phyloP scores from a whole-genome alignment of 2,797 vertebrate species.

The Cichlasoma orientale region DNA sequence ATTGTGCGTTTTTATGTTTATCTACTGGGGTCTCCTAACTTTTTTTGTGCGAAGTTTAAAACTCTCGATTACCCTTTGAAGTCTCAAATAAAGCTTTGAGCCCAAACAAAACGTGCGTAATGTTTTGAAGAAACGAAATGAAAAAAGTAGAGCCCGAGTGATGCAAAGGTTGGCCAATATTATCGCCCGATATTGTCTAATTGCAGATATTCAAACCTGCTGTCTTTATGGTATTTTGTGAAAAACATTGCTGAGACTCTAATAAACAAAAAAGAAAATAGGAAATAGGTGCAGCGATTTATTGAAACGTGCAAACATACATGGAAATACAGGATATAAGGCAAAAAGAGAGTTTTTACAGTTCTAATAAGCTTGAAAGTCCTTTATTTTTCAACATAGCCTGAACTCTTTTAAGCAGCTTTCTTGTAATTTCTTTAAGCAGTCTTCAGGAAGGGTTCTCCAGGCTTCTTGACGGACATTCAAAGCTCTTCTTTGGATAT shows the following conservation, averaged over 20 bases:
- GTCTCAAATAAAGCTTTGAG: neutral
- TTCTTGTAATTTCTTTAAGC: too few relatives aligned
- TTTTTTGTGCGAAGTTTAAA: neutral
- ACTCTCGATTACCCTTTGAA: neutral
- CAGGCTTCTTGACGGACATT: too few relatives aligned
- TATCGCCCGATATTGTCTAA: neutral
- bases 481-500: too few relatives aligned
- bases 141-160: neutral
- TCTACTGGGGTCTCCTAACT: neutral
- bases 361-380: neutral
- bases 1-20: neutral
- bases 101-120: neutral
- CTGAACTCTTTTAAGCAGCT: too few relatives aligned
- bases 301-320: neutral
- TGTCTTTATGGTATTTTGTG: neutral
- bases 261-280: neutral
- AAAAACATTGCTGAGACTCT: neutral
- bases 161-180: neutral
- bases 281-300: neutral
- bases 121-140: neutral
- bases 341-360: neutral
- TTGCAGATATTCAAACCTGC: neutral
- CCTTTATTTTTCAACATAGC: neutral
- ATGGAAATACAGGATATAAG: neutral
- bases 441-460: too few relatives aligned